phyloP scores from a whole-genome alignment of 2,113 vertebrate species.

The Nibea albiflora region DNA sequence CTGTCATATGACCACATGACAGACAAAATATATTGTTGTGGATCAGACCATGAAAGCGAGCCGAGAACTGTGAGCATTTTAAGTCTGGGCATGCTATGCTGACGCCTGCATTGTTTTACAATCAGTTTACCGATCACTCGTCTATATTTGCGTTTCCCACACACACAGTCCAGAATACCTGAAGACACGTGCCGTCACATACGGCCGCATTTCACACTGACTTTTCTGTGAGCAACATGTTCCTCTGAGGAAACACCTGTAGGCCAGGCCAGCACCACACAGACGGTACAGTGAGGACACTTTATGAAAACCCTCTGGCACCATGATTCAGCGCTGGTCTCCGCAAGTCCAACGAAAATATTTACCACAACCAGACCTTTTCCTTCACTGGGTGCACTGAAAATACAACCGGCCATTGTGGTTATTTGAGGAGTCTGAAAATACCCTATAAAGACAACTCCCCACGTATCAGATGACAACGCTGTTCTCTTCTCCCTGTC shows the following conservation, averaged over 20 bases:
- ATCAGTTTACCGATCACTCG: background rate
- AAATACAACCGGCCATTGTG: slow-evolving; percentile 71
- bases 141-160: background rate
- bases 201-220: slow-evolving; percentile 4
- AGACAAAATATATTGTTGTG: background rate
- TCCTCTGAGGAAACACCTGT: slow-evolving; percentile 59
- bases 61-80: slow-evolving; percentile 1
- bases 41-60: background rate
- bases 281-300: slow-evolving; percentile 24
- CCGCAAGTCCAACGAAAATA: slow-evolving; percentile 53
- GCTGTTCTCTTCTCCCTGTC: slow-evolving; percentile 28
- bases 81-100: background rate
- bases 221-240: slow-evolving; percentile 47
- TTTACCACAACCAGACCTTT: slow-evolving; percentile 51
- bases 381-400: slow-evolving; percentile 40
- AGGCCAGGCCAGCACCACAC: slow-evolving; percentile 35
- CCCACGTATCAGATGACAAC: slow-evolving; percentile 58
- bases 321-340: slow-evolving; percentile 20
- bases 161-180: background rate
- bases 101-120: slow-evolving; percentile 12
- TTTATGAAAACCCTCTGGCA: slow-evolving; percentile 29
- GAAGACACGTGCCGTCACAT: background rate
- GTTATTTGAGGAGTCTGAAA: slow-evolving; percentile 70
- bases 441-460: slow-evolving; percentile 64
- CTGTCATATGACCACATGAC: background rate